Evolutionary conservation across 2,888 invertebrate species (phyloP).

Genomic region (Kuschelorhynchus macadamiae): DNA sequence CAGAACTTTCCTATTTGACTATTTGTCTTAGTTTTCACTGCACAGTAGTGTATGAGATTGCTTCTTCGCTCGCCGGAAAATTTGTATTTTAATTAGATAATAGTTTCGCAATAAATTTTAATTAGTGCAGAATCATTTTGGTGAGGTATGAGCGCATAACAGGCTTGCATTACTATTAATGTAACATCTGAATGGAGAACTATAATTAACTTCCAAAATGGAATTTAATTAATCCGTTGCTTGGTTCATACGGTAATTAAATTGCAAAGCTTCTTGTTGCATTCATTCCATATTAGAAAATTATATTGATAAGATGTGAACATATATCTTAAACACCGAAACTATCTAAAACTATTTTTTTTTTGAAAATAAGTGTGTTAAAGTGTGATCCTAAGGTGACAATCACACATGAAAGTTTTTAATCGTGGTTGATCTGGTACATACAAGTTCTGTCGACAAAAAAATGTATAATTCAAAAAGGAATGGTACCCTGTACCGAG

Average conservation of each 20-base stretch:
- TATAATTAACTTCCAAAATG: slow-evolving; percentile 24
- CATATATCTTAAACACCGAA: background rate
- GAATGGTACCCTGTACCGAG: too few species aligned
- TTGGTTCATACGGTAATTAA: background rate
- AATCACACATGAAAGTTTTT: too few species aligned
- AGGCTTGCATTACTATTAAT: background rate
- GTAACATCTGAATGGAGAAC: slow-evolving; percentile 22
- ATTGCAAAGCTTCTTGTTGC: slow-evolving; percentile 14
- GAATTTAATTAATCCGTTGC: slow-evolving; percentile 26
- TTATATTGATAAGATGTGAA: background rate
- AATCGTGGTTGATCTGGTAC: too few species aligned
- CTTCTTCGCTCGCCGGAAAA: too few species aligned
- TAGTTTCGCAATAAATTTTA: slow-evolving; percentile 17
- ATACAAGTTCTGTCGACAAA: too few species aligned
- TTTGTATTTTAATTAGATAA: background rate
- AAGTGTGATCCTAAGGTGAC: too few species aligned
- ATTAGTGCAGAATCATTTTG: slow-evolving; percentile 13
- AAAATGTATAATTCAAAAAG: too few species aligned
- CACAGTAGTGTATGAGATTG: too few species aligned
- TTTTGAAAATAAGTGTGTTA: too few species aligned
- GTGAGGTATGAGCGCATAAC: slow-evolving; percentile 1
- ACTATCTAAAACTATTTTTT: too few species aligned
- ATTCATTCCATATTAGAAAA: slow-evolving; percentile 3
- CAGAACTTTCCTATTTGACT: too few species aligned
- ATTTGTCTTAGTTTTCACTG: too few species aligned